Evolutionary conservation across 2,888 invertebrate species (phyloP), one percentile per base, ranked within the genome.

Genomic region (Arctia plantaginis): DNA sequence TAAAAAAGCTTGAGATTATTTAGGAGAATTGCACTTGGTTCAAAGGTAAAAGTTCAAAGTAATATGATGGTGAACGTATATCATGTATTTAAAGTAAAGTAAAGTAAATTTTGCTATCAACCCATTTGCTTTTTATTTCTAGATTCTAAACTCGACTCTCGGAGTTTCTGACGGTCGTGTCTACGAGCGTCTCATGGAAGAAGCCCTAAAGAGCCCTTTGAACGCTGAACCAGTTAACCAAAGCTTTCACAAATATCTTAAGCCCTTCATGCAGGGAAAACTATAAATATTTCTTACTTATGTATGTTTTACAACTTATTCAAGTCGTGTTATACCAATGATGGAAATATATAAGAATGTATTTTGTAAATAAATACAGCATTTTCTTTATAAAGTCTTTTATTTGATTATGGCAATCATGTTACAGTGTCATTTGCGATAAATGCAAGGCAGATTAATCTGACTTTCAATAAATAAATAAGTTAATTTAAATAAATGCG

Each of bases 131-230:
- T 67, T 8, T 44, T 20, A 12, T 55, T 55, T 3, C 44, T 30
- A 96, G 96, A 90, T 95, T 41, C 90, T 98, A 20, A 96, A 96
- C 72, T 98, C 98, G 0, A 96, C 98, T 0, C 93, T 98, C 39
- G 98, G 98, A 3, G 96, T 97, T 12, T 98, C 97, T 89, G 98
- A 98, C 91, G 98, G 98, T 0, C 97, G 97, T 79, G 98, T 98
- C 41, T 98, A 98, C 90, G 97, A 98, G 87, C 96, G 98, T 10
- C 94, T 98, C 73, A 98, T 97, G 92, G 97, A 96, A 76, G 97
- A 98, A 85, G 98, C 98, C 0, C 95, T 97, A 90, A 97, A 98
- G 91, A 98, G 98, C 89, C 98, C 98, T 0, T 95, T 98, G 82
- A 98, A 98, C 92, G 96, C 97, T 44, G 97, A 97, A 81, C 97